Evolutionary conservation across 2,888 invertebrate species (phyloP).

Genomic region (Willowsia nigromaculata): DNA sequence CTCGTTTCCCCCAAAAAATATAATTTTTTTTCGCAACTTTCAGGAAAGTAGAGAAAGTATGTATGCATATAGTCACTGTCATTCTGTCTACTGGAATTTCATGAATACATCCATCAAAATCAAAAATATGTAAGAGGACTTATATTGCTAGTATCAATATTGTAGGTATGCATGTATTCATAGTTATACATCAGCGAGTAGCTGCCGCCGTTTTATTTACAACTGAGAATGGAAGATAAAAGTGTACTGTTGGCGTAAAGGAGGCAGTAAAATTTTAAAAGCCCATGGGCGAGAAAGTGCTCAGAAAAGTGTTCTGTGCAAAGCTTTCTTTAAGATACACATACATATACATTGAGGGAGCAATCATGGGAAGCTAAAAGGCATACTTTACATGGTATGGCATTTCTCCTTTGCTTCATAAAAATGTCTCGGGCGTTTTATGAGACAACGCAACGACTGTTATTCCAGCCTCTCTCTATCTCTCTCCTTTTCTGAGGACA

Average conservation of each 20-base stretch:
- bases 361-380: slow-evolving; percentile 30
- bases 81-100: not conserved
- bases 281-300: slow-evolving; percentile 50
- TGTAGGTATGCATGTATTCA: not conserved
- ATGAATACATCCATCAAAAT: slow-evolving; percentile 47
- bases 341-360: not conserved
- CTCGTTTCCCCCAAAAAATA: not conserved
- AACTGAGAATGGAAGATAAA: slow-evolving; percentile 36
- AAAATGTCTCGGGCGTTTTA: slow-evolving; percentile 51
- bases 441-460: slow-evolving; percentile 48
- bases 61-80: not conserved
- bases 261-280: slow-evolving; percentile 56
- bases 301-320: slow-evolving; percentile 38
- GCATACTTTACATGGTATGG: not conserved
- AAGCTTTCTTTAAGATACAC: not conserved
- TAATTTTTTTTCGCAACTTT: not conserved
- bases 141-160: not conserved
- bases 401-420: slow-evolving; percentile 1
- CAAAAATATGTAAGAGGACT: not conserved
- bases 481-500: not conserved
- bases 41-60: not conserved
- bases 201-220: not conserved
- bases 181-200: not conserved
- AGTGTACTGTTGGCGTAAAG: slow-evolving; percentile 14
- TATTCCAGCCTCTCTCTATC: not conserved